Evolutionary conservation across 2,797 vertebrate species (phyloP), one percentile per base, ranked within the genome.

Genomic region (Galagoides demidoff): DNA sequence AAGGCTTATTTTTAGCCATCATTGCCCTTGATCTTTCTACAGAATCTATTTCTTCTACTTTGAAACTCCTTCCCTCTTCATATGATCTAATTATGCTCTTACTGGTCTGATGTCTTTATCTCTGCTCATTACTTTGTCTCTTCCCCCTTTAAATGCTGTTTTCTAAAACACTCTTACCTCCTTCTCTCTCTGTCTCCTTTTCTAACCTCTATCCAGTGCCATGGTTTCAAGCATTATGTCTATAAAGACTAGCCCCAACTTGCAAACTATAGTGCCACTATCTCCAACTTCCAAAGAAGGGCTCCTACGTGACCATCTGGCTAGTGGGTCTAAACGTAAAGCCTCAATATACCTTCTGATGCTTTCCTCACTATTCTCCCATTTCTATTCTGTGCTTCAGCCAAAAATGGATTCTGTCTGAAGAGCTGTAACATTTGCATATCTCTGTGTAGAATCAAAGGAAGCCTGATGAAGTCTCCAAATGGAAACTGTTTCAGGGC

Each of bases 1-100:
- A 95, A 90, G 85, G 57, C 29, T 94, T 92, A 57, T 87, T 94
- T 97, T 97, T 76, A 96, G 77, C 66, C 63, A 83, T 76, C 79
- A 37, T 22, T 81, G 55, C 78, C 86, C 96, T 97, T 94, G 94
- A 95, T 93, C 90, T 95, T 96, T 93, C 85, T 63, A 45, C 29
- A 94, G 68, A 91, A 95, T 74, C 90, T 49, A 63, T 84, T 96
- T 95, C 83, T 86, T 79, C 83, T 77, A 37, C 92, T 92, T 84
- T 66, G 89, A 95, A 96, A 73, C 37, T 49, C 61, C 43, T 86
- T 63, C 34, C 57, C 37, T 63, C 10, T 12, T 91, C 71, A 93
- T 34, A 87, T 85, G 76, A 96, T 94, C 68, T 86, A 61, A 89
- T 87, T 94, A 92, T 34, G 76, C 22, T 70, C 20, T 5, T 34